Conservation (phyloP, 2,888 invertebrate genomes). For the Catocala sponsa region DNA sequence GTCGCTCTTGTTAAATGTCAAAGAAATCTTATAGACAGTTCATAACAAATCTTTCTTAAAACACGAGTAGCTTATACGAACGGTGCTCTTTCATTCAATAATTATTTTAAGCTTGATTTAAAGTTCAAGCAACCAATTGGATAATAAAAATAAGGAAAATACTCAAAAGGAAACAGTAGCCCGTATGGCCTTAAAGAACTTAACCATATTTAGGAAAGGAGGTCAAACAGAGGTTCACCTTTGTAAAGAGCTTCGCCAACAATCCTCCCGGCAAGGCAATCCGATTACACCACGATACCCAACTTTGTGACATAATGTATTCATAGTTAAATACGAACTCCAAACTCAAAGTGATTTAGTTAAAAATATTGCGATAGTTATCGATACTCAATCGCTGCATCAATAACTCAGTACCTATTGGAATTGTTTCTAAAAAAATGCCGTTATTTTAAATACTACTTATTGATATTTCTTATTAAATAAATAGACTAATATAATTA, state of each 20-base stretch:
- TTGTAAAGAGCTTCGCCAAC: constrained; percentile 59
- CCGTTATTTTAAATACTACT: background rate
- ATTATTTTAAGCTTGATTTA: constrained; percentile 15
- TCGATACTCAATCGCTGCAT: constrained; percentile 24
- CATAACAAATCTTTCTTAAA: background rate
- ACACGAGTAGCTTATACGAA: background rate
- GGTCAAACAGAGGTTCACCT: constrained; percentile 75
- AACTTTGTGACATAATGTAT: constrained; percentile 55
- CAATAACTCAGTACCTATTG: constrained; percentile 25
- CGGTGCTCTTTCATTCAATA: background rate
- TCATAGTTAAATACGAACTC: constrained; percentile 50
- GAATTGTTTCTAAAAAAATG: background rate
- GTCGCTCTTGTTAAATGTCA: constrained; percentile 1
- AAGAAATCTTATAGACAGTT: constrained; percentile 7
- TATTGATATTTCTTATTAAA: too few species aligned
- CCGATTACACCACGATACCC: constrained; percentile 70
- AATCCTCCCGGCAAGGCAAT: constrained; percentile 68
- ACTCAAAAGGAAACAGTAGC: constrained; percentile 47
- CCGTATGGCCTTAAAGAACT: constrained; percentile 73
- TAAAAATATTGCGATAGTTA: constrained; percentile 12
- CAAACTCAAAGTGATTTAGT: constrained; percentile 33
- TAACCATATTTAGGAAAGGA: constrained; percentile 81
- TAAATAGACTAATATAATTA: too few species aligned
- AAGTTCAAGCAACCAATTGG: constrained; percentile 35
- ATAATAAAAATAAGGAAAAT: constrained; percentile 46